Evolutionary conservation across 2,797 vertebrate species (phyloP).

Genomic region (Tarsius wallacei): DNA sequence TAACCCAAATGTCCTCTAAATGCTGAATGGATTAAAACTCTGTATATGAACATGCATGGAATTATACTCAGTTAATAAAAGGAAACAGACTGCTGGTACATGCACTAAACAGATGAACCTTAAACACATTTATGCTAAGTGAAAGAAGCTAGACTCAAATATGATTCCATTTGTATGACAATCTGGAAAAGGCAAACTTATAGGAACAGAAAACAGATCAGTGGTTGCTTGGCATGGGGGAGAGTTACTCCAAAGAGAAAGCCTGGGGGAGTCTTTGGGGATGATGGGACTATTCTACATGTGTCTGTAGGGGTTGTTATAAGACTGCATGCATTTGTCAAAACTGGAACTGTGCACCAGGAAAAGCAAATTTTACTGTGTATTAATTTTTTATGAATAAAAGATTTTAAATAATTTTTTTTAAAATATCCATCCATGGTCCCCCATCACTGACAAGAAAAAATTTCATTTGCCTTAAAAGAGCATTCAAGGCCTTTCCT

Average conservation of each 20-base stretch:
- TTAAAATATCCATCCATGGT: not conserved
- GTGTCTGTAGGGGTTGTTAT: not conserved
- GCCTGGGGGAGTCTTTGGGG: not conserved
- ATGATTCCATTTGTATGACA: not conserved
- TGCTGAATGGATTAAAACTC: not conserved
- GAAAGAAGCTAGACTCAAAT: not conserved
- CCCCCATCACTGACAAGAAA: not conserved
- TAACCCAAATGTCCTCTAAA: not conserved
- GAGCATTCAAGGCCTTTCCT: not conserved
- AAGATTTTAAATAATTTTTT: not conserved
- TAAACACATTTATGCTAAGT: not conserved
- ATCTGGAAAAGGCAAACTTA: not conserved
- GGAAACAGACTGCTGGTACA: not conserved
- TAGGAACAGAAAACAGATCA: not conserved
- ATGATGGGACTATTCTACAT: not conserved
- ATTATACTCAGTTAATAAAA: not conserved
- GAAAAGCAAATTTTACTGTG: not conserved
- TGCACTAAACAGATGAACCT: not conserved
- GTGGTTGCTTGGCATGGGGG: not conserved
- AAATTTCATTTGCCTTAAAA: not conserved
- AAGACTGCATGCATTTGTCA: not conserved
- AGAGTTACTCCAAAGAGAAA: not conserved
- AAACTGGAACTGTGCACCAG: not conserved
- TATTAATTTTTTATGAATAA: not conserved
- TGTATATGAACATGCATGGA: too few species aligned